A percentile compares a stretch with the other conserved stretches of the same genome.
Conservation (phyloP, 2,797 vertebrate genomes). For the Diplodus puntazzo region DNA sequence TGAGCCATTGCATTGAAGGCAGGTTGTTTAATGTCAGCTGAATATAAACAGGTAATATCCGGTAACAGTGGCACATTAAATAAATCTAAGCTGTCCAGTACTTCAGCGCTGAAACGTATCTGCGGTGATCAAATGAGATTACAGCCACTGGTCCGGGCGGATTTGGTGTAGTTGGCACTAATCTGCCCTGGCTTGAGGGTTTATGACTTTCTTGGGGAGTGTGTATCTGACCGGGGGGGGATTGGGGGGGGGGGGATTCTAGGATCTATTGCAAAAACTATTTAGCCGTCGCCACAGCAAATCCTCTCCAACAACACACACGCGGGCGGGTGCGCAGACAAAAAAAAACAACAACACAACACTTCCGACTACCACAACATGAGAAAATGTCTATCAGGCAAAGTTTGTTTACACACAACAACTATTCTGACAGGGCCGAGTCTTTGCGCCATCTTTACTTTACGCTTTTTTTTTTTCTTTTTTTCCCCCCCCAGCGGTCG, state of each 20-base stretch:
- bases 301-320: conserved; percentile 55
- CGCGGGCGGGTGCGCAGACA: conserved; percentile 9
- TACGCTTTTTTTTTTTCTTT: conserved; percentile 4
- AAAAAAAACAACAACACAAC: conserved; percentile 11
- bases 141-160: conserved; percentile 84
- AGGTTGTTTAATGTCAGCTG: not conserved
- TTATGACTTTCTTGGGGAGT: conserved; percentile 78
- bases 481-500: conserved; percentile 48
- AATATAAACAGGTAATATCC: conserved; percentile 21
- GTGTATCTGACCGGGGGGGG: conserved; percentile 63
- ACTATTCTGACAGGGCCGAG: conserved; percentile 5
- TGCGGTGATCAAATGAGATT: conserved; percentile 88
- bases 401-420: conserved; percentile 39
- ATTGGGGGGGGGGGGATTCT: conserved; percentile 56
- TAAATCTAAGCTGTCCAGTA: conserved; percentile 58
- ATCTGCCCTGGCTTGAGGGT: conserved; percentile 87
- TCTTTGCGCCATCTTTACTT: conserved; percentile 56
- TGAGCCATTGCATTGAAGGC: not conserved
- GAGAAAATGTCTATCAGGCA: conserved; percentile 7
- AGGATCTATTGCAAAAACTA: conserved; percentile 69
- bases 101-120: conserved; percentile 84
- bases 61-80: conserved; percentile 59
- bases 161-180: conserved; percentile 89
- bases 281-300: conserved; percentile 68
- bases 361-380: conserved; percentile 15